Percentiles rank a stretch among this genome's conserved stretches.
Conservation (phyloP, 2,888 invertebrate genomes). For the Camptogramma bilineatum region DNA sequence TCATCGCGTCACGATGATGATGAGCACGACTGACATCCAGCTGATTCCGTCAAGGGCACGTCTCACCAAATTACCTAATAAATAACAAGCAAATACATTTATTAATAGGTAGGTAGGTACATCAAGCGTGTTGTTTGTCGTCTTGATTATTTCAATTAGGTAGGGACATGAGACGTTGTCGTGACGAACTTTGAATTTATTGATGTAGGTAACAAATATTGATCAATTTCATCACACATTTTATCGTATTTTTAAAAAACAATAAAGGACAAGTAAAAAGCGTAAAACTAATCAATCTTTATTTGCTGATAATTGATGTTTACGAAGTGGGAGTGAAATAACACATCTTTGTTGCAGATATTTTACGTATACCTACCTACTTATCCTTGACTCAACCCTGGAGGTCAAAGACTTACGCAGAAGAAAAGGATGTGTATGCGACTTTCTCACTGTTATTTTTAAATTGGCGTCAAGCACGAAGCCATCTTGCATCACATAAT, state of each 20-base stretch:
- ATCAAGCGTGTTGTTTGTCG: background rate
- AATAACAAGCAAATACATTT: background rate
- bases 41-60: background rate
- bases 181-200: too few species aligned
- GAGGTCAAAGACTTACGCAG: background rate
- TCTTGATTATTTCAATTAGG: background rate
- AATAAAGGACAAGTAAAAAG: too few species aligned
- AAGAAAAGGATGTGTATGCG: background rate
- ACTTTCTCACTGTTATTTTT: background rate
- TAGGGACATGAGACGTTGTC: too few species aligned
- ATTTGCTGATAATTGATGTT: too few species aligned
- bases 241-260: too few species aligned
- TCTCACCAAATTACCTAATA: background rate
- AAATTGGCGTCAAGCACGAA: background rate
- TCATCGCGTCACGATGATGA: background rate
- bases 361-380: too few species aligned
- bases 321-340: too few species aligned
- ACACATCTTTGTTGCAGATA: too few species aligned
- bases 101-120: background rate
- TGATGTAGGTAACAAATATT: too few species aligned
- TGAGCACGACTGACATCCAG: background rate
- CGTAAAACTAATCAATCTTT: too few species aligned
- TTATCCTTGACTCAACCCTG: background rate
- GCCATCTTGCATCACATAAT: background rate
- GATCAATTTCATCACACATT: too few species aligned